Percentiles rank a stretch among this genome's conserved stretches.
These are phyloP conservation scores for Trachelus iudaicus DNA, from an alignment of 2,888 invertebrate species.

Conservation along the genomic window DNA sequence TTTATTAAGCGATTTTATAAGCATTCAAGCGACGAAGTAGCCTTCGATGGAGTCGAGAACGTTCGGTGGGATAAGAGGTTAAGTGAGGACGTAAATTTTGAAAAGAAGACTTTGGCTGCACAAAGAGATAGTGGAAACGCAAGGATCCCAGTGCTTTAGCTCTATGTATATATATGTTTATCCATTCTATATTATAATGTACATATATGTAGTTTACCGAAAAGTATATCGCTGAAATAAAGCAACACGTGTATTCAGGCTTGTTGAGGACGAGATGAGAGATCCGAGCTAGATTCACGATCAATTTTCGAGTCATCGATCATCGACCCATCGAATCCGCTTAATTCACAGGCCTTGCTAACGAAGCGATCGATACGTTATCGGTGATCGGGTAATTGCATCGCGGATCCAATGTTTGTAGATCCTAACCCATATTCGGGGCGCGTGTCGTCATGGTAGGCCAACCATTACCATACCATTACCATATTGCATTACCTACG, in stretches of 20 bases:
- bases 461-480: constrained; percentile 29
- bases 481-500: constrained; percentile 28
- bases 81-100: constrained; percentile 31
- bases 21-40: neutral
- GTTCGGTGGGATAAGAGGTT: neutral
- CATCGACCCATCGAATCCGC: constrained; percentile 1
- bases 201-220: neutral
- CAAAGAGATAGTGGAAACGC: neutral
- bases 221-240: neutral
- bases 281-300: neutral
- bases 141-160: neutral
- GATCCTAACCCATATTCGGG: constrained; percentile 19
- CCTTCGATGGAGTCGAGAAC: neutral
- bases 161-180: neutral
- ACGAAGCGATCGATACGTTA: constrained; percentile 36
- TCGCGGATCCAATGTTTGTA: constrained; percentile 18
- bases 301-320: neutral
- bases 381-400: constrained; percentile 12
- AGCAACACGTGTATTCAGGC: neutral
- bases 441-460: constrained; percentile 24
- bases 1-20: neutral
- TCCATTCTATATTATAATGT: neutral
- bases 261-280: neutral
- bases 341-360: constrained; percentile 27
- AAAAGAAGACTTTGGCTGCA: neutral